Conservation (phyloP, 2,888 invertebrate species). For the Campopleginae sp. region DNA sequence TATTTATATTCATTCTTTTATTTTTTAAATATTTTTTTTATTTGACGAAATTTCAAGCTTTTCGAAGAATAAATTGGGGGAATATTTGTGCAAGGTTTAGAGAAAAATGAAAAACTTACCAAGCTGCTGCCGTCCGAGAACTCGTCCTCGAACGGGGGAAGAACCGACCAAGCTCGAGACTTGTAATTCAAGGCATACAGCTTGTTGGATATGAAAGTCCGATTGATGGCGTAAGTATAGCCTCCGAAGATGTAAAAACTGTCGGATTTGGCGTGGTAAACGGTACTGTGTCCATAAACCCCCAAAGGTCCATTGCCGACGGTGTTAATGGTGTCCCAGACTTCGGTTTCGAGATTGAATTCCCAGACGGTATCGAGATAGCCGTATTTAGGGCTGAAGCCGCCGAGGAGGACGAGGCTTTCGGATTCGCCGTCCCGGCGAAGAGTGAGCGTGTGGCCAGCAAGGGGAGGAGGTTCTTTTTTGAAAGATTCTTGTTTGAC, state of each 20-base stretch:
- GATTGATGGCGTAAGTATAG: slow-evolving; percentile 90
- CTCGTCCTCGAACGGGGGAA: slow-evolving; percentile 89
- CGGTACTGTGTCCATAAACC: slow-evolving; percentile 95
- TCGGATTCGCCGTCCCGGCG: slow-evolving; percentile 90
- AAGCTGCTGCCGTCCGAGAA: slow-evolving; percentile 80
- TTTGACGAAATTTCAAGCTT: no score
- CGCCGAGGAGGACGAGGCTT: slow-evolving; percentile 94
- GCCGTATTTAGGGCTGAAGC: slow-evolving; percentile 91
- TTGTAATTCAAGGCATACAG: slow-evolving; percentile 92
- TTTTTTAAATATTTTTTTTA: no score
- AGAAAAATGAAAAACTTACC: slow-evolving; percentile 79
- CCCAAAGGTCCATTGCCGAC: slow-evolving; percentile 92
- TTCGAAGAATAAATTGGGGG: no score
- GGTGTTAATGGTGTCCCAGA: slow-evolving; percentile 89
- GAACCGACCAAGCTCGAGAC: slow-evolving; percentile 91
- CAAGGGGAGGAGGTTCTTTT: slow-evolving; percentile 89
- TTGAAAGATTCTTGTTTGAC: slow-evolving; percentile 85
- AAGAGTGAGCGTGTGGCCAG: slow-evolving; percentile 95
- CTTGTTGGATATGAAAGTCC: slow-evolving; percentile 90
- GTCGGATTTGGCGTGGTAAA: slow-evolving; percentile 92
- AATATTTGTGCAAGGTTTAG: no score
- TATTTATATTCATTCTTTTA: no score
- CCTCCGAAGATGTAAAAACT: slow-evolving; percentile 97
- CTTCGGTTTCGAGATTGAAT: slow-evolving; percentile 90
- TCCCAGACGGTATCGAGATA: slow-evolving; percentile 92